These are phyloP conservation scores for Andrena fulva DNA, from an alignment of 2,888 invertebrate genomes.

Conservation along the genomic window DNA sequence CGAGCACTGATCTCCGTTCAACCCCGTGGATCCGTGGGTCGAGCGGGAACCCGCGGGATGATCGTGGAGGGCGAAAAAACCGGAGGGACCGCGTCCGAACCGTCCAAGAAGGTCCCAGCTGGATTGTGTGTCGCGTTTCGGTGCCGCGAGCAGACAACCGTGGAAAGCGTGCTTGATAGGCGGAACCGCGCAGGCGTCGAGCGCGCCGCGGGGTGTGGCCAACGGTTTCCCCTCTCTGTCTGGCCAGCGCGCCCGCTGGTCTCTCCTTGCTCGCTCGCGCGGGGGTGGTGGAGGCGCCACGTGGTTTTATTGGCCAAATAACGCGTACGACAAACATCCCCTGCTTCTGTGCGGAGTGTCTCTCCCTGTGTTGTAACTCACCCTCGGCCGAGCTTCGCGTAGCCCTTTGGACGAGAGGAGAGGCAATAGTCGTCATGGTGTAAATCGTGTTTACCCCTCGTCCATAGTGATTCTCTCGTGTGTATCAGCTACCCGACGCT, in stretches of 20 bases:
- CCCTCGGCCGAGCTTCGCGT: slow-evolving; percentile 56
- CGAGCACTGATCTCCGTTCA: slow-evolving; percentile 17
- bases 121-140: slow-evolving; percentile 66
- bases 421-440: slow-evolving; percentile 78
- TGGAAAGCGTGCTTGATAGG: slow-evolving; percentile 76
- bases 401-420: slow-evolving; percentile 69
- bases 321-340: slow-evolving; percentile 82
- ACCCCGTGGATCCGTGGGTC: not conserved
- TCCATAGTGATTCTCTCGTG: slow-evolving; percentile 75
- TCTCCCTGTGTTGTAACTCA: slow-evolving; percentile 66
- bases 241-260: slow-evolving; percentile 52
- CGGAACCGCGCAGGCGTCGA: slow-evolving; percentile 77
- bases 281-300: slow-evolving; percentile 76
- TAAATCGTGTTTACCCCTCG: slow-evolving; percentile 83
- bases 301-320: slow-evolving; percentile 84
- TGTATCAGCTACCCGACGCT: slow-evolving; percentile 59
- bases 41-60: slow-evolving; percentile 12
- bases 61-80: slow-evolving; percentile 25
- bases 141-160: slow-evolving; percentile 63
- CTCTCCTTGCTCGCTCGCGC: slow-evolving; percentile 49
- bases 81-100: slow-evolving; percentile 34
- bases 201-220: slow-evolving; percentile 72
- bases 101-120: slow-evolving; percentile 57
- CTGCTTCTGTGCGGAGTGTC: slow-evolving; percentile 65
- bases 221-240: slow-evolving; percentile 51